Conservation (phyloP, 2,113 vertebrate species). For the Rhombomys opimus region DNA sequence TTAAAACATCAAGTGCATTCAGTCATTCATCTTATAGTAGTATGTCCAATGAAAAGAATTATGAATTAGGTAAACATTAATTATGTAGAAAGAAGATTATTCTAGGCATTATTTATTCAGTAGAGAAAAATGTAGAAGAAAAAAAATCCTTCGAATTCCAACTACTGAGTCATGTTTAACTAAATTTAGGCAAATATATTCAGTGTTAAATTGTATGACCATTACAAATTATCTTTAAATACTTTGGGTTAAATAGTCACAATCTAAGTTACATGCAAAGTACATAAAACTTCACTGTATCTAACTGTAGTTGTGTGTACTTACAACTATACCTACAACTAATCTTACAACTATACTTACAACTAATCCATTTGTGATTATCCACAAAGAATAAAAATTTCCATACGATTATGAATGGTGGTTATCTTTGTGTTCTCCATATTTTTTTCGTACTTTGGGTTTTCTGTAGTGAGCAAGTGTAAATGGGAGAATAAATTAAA, state of each 20-base stretch:
- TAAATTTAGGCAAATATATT: conserved; percentile 11
- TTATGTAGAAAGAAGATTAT: conserved; percentile 54
- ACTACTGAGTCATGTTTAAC: background rate
- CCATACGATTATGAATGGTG: background rate
- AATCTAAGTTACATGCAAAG: background rate
- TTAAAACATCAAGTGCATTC: background rate
- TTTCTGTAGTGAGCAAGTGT: background rate
- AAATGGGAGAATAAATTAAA: conserved; percentile 43
- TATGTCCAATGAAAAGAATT: conserved; percentile 14
- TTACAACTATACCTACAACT: background rate
- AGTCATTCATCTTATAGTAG: conserved; percentile 28
- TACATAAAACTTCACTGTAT: background rate
- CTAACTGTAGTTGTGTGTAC: background rate
- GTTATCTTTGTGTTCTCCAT: background rate
- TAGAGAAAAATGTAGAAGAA: background rate
- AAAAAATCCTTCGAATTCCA: background rate
- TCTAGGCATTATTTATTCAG: conserved; percentile 10
- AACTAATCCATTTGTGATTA: no score
- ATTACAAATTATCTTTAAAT: conserved; percentile 22
- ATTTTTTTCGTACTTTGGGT: background rate
- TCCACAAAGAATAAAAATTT: background rate
- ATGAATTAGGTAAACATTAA: conserved; percentile 30
- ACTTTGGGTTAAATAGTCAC: background rate
- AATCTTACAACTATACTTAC: no score
- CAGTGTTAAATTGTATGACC: background rate